Conservation (phyloP, 2,888 invertebrate species). For the Drosophila neoperkinsi region DNA sequence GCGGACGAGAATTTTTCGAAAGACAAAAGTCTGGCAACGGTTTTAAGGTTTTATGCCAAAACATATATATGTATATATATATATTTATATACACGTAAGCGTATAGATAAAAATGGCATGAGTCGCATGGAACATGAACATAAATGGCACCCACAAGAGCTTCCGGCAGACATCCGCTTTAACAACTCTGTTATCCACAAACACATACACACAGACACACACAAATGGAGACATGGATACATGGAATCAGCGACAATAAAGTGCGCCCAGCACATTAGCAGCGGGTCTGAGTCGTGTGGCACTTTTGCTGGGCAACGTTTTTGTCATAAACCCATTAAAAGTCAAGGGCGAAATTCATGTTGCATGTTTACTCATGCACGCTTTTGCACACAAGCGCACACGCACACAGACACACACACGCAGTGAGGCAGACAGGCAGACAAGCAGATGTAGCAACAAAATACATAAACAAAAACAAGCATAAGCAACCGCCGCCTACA, state of each 20-base stretch:
- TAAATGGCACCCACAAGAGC: constrained; percentile 79
- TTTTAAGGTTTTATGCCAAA: constrained; percentile 45
- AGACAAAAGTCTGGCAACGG: constrained; percentile 42
- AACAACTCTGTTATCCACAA: constrained; percentile 70
- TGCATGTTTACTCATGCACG: constrained; percentile 72
- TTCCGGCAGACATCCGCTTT: constrained; percentile 76
- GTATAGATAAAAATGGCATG: constrained; percentile 64
- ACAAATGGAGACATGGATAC: constrained; percentile 3
- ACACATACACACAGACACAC: constrained; percentile 11
- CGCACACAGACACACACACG: constrained; percentile 8
- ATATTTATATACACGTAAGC: constrained; percentile 3
- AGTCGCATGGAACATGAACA: constrained; percentile 70
- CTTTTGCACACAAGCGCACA: constrained; percentile 22
- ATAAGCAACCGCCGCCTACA: constrained; percentile 50
- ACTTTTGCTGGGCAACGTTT: constrained; percentile 53
- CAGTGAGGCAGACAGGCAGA: constrained; percentile 15
- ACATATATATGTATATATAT: constrained; percentile 6
- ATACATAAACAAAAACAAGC: constrained; percentile 32
- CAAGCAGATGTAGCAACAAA: constrained; percentile 39
- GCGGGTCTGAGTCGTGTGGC: constrained; percentile 10
- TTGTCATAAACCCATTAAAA: constrained; percentile 82
- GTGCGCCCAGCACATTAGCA: constrained; percentile 65
- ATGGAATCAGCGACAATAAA: constrained; percentile 46
- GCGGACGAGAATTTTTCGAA: constrained; percentile 33
- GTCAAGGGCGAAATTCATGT: constrained; percentile 82